Evolutionary conservation across 1,140 invertebrate genomes (phyloP).

Genomic region (Gryon sp.): DNA sequence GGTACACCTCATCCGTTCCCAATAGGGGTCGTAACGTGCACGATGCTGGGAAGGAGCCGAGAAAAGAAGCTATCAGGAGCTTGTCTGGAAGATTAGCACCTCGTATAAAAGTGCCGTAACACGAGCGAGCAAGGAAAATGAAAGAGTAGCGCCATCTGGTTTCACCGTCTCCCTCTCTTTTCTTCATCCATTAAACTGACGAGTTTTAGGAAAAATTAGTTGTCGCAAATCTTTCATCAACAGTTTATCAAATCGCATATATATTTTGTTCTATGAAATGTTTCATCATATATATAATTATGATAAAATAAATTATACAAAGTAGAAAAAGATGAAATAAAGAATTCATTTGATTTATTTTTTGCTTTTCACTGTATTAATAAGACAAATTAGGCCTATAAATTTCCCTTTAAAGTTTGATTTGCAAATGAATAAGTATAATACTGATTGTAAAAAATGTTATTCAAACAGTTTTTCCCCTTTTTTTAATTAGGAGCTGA

Average conservation of each 20-base stretch:
- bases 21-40: constrained; percentile 57
- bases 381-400: too few species aligned
- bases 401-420: too few species aligned
- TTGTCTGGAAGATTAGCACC: constrained; percentile 80
- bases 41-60: constrained; percentile 24
- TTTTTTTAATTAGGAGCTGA: constrained; percentile 22
- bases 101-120: constrained; percentile 77
- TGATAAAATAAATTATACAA: too few species aligned
- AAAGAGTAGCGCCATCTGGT: constrained; percentile 39
- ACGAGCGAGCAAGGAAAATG: constrained; percentile 60
- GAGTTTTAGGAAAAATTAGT: neutral
- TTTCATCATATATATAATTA: too few species aligned
- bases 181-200: neutral
- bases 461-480: neutral
- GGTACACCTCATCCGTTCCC: constrained; percentile 59
- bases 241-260: too few species aligned
- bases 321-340: too few species aligned
- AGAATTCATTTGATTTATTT: too few species aligned
- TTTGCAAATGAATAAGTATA: too few species aligned
- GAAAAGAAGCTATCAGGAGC: constrained; percentile 62
- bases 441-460: neutral
- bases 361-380: too few species aligned
- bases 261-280: too few species aligned
- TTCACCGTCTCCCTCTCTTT: too few species aligned
- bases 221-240: neutral